Base-by-base conservation (phyloP, 2,888 invertebrate species). In the Scaptomyza tumidula region DNA sequence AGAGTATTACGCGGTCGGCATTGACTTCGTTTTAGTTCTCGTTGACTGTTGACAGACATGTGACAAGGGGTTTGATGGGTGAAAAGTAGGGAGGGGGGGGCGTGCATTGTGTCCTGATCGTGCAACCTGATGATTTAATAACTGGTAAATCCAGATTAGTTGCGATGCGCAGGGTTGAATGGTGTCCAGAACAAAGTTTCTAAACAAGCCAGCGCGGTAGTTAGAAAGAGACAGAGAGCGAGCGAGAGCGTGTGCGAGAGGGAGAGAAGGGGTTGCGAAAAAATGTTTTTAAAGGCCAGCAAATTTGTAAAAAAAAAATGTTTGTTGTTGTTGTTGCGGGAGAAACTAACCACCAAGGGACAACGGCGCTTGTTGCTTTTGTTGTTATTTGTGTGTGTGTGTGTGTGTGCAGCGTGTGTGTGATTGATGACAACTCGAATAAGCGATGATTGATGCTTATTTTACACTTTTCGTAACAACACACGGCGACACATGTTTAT, bases 351-450 rank as follows among this genome's bases (percentile, higher is more conserved):
- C 82, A 78, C 67, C 70, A 53, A 69, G 68, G 68, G 50, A 62
- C 67, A 62, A 64, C 77, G 60, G 64, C 35, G 75, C 70, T 70
- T 61, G 65, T 77, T 65, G 65, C 69, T 24, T 24, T 24, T 24
- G 24, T 24, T 24, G 43, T 37, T 10, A 2, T 33, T 41, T 29
- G 41, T 44, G 61, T 54, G 60, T 64, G 65, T 76, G 71, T 69
- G 69, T 72, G 66, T 68, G 87, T 75, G 80, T 86, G 75, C 79
- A 78, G 52, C 68, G 78, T 87, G 77, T 88, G 84, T 80, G 80
- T 90, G 90, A 90, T 90, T 90, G 90, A 90, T 91, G 90, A 89
- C 90, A 88, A 90, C 82, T 89, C 90, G 86, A 89, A 90, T 90
- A 89, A 90, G 90, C 90, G 86, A 90, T 90, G 90, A 90, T 91